Evolutionary conservation across 2,888 invertebrate genomes (phyloP).

Genomic region (Drosophila helvetica): DNA sequence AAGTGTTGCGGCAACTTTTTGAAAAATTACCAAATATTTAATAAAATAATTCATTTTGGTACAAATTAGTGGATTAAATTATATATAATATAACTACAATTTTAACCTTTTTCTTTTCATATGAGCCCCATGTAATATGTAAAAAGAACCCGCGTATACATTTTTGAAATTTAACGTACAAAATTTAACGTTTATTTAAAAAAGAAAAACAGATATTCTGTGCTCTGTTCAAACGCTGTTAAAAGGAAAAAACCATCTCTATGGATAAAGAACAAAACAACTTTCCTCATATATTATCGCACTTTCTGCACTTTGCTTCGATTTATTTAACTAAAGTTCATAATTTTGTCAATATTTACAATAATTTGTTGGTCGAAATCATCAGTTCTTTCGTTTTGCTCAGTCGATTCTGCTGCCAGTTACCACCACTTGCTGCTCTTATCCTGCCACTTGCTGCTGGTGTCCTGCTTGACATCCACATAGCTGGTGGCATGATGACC

Average conservation of each 20-base stretch:
- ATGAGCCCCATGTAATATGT: no score
- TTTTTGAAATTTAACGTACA: no score
- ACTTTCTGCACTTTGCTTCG: constrained; percentile 28
- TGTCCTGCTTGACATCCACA: constrained; percentile 74
- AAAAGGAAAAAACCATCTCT: not conserved
- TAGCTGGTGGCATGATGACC: constrained; percentile 76
- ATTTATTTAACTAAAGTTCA: constrained; percentile 27
- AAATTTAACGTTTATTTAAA: no score
- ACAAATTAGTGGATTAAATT: no score
- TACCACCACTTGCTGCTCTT: constrained; percentile 58
- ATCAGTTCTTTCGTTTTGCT: not conserved
- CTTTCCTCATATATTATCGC: constrained; percentile 6
- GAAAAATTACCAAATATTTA: no score
- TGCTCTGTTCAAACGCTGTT: no score
- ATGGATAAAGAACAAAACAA: not conserved
- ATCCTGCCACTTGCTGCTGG: constrained; percentile 63
- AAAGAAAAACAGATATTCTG: no score
- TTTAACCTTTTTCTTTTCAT: no score
- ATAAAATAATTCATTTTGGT: no score
- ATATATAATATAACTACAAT: no score
- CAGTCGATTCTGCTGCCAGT: constrained; percentile 27
- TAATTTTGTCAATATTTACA: constrained; percentile 9
- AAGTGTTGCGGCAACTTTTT: not conserved
- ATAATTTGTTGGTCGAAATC: not conserved
- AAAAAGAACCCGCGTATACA: no score